phyloP scores from a whole-genome alignment of 2,797 vertebrate species.

The Paramormyrops hopkinsi region DNA sequence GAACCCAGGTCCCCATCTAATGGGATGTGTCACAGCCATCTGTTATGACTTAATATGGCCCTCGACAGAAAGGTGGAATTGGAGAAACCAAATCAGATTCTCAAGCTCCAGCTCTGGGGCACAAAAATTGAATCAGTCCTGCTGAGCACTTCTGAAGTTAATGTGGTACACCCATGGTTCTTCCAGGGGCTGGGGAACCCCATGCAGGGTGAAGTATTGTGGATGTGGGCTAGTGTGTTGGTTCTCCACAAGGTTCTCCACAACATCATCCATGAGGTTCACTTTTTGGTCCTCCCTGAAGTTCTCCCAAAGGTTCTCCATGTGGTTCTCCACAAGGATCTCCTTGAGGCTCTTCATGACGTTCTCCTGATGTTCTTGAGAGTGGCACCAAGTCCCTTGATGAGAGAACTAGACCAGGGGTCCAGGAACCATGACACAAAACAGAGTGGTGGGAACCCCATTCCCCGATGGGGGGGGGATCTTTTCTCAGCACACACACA shows the following conservation, averaged over 20 bases:
- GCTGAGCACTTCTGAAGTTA: not conserved
- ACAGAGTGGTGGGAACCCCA: not conserved
- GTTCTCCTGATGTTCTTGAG: not conserved
- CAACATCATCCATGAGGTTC: not conserved
- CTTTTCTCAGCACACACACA: not conserved
- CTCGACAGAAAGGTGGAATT: not conserved
- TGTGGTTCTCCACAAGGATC: not conserved
- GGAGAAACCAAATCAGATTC: constrained; percentile 21
- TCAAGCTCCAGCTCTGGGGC: constrained; percentile 24
- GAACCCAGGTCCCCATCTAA: not conserved
- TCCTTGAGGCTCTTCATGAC: not conserved
- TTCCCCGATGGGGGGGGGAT: not conserved
- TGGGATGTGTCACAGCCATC: not conserved
- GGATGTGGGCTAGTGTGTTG: not conserved
- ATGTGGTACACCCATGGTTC: not conserved
- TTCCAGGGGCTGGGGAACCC: not conserved
- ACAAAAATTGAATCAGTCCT: constrained; percentile 18
- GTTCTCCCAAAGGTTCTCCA: not conserved
- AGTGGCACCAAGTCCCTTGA: not conserved
- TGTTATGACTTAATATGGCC: not conserved
- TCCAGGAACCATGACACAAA: not conserved
- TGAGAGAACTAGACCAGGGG: not conserved
- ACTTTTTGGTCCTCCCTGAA: not conserved
- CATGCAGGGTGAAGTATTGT: not conserved
- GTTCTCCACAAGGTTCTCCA: not conserved